A percentile compares a stretch with the other conserved stretches of the same genome.
These are phyloP conservation scores for Cyprinodon brontotheroides DNA, from an alignment of 2,113 vertebrate species.

Conservation along the genomic window DNA sequence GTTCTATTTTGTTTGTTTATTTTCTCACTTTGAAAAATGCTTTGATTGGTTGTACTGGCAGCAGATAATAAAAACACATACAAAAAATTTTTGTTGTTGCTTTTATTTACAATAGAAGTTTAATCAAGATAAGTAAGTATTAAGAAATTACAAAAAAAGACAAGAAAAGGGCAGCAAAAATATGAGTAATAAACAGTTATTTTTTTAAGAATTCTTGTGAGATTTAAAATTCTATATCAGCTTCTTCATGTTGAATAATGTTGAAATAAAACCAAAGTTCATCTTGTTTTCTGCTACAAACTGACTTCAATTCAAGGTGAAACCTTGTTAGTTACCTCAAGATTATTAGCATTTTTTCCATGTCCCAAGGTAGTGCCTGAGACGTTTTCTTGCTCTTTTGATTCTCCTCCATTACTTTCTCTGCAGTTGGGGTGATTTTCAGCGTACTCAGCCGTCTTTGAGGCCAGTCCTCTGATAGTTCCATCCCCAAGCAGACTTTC, in stretches of 20 bases:
- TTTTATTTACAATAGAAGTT: no score
- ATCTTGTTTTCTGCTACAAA: not conserved
- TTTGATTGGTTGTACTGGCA: no score
- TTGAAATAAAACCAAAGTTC: not conserved
- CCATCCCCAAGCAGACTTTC: not conserved
- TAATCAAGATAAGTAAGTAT: no score
- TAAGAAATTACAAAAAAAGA: no score
- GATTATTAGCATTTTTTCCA: not conserved
- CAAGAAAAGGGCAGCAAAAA: not conserved
- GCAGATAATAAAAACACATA: no score
- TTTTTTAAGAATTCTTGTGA: not conserved
- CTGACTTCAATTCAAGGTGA: not conserved
- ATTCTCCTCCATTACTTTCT: not conserved
- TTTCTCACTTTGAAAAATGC: no score
- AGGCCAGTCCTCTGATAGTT: conserved; percentile 24
- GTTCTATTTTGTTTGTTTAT: no score
- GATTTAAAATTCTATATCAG: not conserved
- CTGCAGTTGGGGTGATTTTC: conserved; percentile 10
- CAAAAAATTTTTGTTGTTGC: no score
- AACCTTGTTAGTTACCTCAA: not conserved
- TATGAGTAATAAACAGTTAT: not conserved
- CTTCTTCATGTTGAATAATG: not conserved
- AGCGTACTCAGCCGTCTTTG: conserved; percentile 31
- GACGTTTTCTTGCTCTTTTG: conserved; percentile 4
- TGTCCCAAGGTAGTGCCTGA: not conserved